A percentile compares a stretch with the other conserved stretches of the same genome.
phyloP scores from a whole-genome alignment of 2,797 vertebrate genomes.

The Discoglossus pictus region DNA sequence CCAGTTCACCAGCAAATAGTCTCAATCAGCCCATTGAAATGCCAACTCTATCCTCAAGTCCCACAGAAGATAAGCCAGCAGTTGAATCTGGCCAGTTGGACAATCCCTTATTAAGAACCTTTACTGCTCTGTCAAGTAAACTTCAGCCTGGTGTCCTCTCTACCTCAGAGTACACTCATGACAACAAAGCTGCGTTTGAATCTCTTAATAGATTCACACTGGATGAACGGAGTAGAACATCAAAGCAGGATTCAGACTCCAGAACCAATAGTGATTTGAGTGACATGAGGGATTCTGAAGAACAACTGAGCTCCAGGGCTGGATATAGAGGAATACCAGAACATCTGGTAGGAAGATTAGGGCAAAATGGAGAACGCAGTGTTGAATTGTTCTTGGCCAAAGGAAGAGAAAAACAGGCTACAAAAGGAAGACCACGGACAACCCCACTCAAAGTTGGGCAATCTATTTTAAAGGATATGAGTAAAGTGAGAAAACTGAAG shows the following conservation, averaged over 20 bases:
- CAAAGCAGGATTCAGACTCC: slow-evolving; percentile 92
- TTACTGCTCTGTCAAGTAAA: slow-evolving; percentile 75
- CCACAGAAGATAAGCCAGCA: slow-evolving; percentile 77
- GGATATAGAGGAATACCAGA: slow-evolving; percentile 78
- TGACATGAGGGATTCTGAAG: slow-evolving; percentile 94
- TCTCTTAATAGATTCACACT: slow-evolving; percentile 89
- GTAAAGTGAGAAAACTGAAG: slow-evolving; percentile 94
- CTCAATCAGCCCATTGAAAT: slow-evolving; percentile 78
- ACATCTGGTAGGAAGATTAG: slow-evolving; percentile 74
- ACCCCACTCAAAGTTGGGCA: slow-evolving; percentile 96
- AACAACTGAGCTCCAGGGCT: slow-evolving; percentile 79
- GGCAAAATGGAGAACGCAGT: slow-evolving; percentile 66
- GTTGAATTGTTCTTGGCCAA: slow-evolving; percentile 80
- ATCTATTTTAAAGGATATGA: slow-evolving; percentile 95
- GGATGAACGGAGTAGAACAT: slow-evolving; percentile 87
- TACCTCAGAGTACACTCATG: slow-evolving; percentile 71
- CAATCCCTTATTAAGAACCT: slow-evolving; percentile 74
- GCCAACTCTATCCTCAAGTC: slow-evolving; percentile 78
- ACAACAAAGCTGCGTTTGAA: slow-evolving; percentile 81
- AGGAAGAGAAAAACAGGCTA: slow-evolving; percentile 78
- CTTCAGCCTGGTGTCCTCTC: slow-evolving; percentile 75
- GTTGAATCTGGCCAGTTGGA: slow-evolving; percentile 70
- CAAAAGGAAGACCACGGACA: slow-evolving; percentile 89
- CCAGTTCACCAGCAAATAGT: slow-evolving; percentile 70
- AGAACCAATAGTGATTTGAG: slow-evolving; percentile 96